phyloP scores from a whole-genome alignment of 2,888 invertebrate species.

The Coleophora deauratella region DNA sequence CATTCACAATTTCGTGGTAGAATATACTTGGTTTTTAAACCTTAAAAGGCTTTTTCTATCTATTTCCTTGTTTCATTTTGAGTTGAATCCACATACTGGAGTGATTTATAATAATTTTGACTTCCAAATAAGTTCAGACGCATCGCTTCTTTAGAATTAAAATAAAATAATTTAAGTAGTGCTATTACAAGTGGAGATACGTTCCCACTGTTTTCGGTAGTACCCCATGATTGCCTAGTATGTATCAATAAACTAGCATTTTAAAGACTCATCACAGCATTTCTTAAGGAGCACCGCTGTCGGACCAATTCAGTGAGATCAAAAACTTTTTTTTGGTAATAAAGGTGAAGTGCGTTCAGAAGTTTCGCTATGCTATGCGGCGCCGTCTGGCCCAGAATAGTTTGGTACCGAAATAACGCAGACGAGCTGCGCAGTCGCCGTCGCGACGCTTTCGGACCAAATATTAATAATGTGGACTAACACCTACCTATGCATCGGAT shows the following conservation, averaged over 20 bases:
- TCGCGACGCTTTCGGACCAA: slow-evolving; percentile 36
- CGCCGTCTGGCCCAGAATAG: slow-evolving; percentile 45
- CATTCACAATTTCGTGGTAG: slow-evolving; percentile 6
- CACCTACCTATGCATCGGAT: slow-evolving; percentile 24
- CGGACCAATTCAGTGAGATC: slow-evolving; percentile 21
- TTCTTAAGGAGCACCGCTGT: no score
- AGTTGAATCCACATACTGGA: neutral
- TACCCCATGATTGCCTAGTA: no score
- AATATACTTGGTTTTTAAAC: slow-evolving; percentile 7
- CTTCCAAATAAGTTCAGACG: no score
- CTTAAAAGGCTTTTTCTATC: no score
- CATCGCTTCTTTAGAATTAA: no score
- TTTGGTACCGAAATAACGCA: slow-evolving; percentile 41
- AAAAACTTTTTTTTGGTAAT: slow-evolving; percentile 37
- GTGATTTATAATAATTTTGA: no score
- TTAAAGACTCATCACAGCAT: no score
- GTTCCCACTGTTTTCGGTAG: no score
- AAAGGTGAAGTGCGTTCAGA: slow-evolving; percentile 43
- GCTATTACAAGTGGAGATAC: no score
- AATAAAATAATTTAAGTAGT: no score
- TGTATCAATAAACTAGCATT: no score
- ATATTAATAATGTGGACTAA: slow-evolving; percentile 41
- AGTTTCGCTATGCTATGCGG: slow-evolving; percentile 28
- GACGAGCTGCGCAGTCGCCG: slow-evolving; percentile 35
- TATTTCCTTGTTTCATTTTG: slow-evolving; percentile 6